phyloP scores from a whole-genome alignment of 2,113 vertebrate genomes.

The Nothocercus nigrocapillus region DNA sequence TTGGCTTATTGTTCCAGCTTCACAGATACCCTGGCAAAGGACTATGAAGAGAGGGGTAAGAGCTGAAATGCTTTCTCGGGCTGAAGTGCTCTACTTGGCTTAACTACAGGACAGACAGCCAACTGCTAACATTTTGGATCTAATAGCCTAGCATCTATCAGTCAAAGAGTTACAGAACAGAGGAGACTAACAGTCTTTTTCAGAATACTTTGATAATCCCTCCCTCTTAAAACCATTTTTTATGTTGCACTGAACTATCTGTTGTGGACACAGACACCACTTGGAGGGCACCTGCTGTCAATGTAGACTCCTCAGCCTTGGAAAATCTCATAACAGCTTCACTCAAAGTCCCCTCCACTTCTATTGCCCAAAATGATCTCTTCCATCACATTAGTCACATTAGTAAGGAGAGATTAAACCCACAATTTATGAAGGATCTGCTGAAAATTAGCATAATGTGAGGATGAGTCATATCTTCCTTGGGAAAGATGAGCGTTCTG shows the following conservation, averaged over 20 bases:
- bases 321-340: background rate
- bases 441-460: background rate
- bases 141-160: background rate
- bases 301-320: background rate
- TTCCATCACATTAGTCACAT: background rate
- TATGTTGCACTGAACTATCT: background rate
- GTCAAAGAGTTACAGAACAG: background rate
- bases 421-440: background rate
- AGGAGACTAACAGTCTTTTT: background rate
- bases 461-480: background rate
- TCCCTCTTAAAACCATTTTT: background rate
- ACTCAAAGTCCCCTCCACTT: background rate
- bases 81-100: background rate
- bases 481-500: background rate
- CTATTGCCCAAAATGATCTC: background rate
- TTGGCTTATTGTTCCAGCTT: background rate
- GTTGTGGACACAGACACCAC: background rate
- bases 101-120: fast-evolving
- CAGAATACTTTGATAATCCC: background rate
- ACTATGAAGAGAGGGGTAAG: background rate
- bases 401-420: background rate
- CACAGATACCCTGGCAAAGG: background rate
- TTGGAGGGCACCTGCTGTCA: fast-evolving
- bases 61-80: background rate
- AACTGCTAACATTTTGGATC: background rate